Base-by-base conservation (phyloP, 2,888 invertebrate genomes). In the Notodonta dromedarius region DNA sequence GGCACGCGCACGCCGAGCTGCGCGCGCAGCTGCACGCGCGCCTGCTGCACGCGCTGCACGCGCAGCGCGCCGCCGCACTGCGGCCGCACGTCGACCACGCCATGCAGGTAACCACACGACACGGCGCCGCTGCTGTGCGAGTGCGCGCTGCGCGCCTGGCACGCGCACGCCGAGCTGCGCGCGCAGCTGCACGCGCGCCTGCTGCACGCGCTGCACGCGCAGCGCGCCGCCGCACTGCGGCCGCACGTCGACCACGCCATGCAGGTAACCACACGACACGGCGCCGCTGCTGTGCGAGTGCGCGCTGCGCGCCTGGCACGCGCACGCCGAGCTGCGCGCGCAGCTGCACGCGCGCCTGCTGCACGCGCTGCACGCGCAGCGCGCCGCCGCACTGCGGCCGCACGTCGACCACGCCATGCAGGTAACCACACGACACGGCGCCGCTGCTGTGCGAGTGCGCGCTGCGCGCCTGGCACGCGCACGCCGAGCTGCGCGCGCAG, bases 371-470 rank as follows among this genome's bases (percentile, higher is more conserved):
- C 73, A 76, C 9, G 59, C 50, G 0, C 92, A 91, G 70, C 76
- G 85, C 0, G 62, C 67, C 5, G 63, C 64, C 0, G 71, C 63
- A 0, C 77, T 78, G 53, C 79, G 78, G 76, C 84, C 89, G 76
- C 92, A 94, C 71, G 93, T 94, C 4, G 92, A 93, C 57, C 90
- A 91, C 16, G 90, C 93, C 1, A 70, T 94, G 11, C 88, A 89
- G 85, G 94, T 93, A 55, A n/a, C 4, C 24, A 52, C 11, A 24
- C 48, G 12, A 50, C 13, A 4, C 12, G 48, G 35, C 24, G 24
- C 89, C 90, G 2, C 62, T 86, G 14, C 64, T 87, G 14, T 82
- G 85, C 71, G 84, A 85, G 71, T 77, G 84, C 62, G 39, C 80
- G 39, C 70, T 91, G 56, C 83, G 87, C 4, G 81, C 76, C n/a